Evolutionary conservation across 1,140 invertebrate species (phyloP).

Genomic region (Tetraneura akinire): DNA sequence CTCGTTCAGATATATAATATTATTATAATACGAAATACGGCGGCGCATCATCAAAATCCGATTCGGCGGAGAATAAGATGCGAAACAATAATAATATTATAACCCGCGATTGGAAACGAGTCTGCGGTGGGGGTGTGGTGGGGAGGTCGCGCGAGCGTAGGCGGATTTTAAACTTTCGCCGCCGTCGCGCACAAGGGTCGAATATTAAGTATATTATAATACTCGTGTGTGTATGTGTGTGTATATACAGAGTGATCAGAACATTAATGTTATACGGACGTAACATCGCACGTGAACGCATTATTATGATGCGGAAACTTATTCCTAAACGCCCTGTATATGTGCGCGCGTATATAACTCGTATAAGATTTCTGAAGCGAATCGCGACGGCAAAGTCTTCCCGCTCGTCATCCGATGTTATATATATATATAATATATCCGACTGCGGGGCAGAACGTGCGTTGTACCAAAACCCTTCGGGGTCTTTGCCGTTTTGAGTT

Average conservation of each 20-base stretch:
- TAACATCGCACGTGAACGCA: too few species aligned
- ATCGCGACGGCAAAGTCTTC: slow-evolving; percentile 41
- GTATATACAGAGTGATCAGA: too few species aligned
- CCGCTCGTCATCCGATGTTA: neutral
- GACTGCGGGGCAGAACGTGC: neutral
- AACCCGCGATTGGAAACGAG: slow-evolving; percentile 17
- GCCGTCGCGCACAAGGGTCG: slow-evolving; percentile 31
- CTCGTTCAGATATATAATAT: neutral
- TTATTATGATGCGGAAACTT: too few species aligned
- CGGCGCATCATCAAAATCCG: slow-evolving; percentile 48
- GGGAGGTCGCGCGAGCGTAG: neutral
- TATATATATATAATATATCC: too few species aligned
- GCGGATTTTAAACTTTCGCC: slow-evolving; percentile 49
- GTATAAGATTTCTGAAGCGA: slow-evolving; percentile 46
- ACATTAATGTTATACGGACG: too few species aligned
- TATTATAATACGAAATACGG: neutral
- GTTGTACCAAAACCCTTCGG: slow-evolving; percentile 46
- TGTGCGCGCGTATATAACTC: too few species aligned
- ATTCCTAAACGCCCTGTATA: too few species aligned
- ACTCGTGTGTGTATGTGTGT: too few species aligned
- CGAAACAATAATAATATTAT: slow-evolving; percentile 44
- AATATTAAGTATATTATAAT: slow-evolving; percentile 40
- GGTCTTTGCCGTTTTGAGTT: slow-evolving; percentile 49
- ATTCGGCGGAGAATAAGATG: neutral
- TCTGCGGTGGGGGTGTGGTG: neutral